Evolutionary conservation across 2,113 vertebrate genomes (phyloP).

Genomic region (Alligator mississippiensis): DNA sequence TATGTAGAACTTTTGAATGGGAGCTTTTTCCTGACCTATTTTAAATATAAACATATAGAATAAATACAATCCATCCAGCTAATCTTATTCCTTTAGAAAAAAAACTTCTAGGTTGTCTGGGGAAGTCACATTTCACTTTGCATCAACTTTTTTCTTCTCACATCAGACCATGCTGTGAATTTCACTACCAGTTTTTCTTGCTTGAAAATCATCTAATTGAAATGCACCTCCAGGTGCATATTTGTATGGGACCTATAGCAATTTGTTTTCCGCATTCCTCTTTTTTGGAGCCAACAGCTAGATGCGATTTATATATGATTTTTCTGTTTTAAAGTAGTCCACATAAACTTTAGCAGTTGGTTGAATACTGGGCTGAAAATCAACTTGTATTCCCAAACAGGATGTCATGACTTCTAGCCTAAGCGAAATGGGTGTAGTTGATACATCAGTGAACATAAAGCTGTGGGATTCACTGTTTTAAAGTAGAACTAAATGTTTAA

Average conservation of each 20-base stretch:
- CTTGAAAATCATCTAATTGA: not conserved
- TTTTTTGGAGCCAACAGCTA: not conserved
- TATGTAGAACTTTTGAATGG: not conserved
- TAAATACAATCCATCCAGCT: not conserved
- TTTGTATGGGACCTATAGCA: not conserved
- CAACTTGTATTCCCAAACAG: not conserved
- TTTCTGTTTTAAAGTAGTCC: not conserved
- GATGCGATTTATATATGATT: not conserved
- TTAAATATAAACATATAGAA: constrained; percentile 3
- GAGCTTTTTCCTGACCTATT: not conserved
- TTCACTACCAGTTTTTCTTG: not conserved
- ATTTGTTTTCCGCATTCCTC: not conserved
- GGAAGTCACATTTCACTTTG: not conserved
- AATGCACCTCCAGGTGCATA: not conserved
- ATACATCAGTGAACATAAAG: rapidly evolving
- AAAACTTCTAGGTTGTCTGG: not conserved
- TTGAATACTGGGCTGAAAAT: not conserved
- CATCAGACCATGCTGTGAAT: not conserved
- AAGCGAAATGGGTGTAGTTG: not conserved
- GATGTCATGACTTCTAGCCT: not conserved
- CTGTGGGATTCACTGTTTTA: not conserved
- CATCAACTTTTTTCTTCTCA: not conserved
- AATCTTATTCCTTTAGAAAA: not conserved
- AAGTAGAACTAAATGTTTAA: not conserved
- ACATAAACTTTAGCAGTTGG: not conserved